Evolutionary conservation across 2,797 vertebrate genomes (phyloP).

Genomic region (Pempheris klunzingeri): DNA sequence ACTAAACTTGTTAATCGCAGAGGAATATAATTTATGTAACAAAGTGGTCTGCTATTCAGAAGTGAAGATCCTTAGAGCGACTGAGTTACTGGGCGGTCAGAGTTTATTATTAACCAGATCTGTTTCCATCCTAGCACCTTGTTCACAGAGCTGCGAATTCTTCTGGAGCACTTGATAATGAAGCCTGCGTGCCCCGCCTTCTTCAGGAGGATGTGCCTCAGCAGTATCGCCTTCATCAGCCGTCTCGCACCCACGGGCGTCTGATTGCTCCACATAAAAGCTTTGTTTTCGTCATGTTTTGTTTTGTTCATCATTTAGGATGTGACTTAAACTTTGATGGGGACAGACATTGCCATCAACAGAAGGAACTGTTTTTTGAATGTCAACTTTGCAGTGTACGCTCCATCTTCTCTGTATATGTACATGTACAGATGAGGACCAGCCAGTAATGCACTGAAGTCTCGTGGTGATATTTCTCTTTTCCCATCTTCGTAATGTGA

Average conservation of each 20-base stretch:
- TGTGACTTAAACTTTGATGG: conserved; percentile 69
- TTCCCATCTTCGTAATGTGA: conserved; percentile 66
- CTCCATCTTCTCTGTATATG: conserved; percentile 62
- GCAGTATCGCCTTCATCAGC: conserved; percentile 97
- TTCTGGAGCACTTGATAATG: conserved; percentile 97
- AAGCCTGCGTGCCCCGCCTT: conserved; percentile 95
- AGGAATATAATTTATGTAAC: neutral
- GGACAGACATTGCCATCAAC: conserved; percentile 70
- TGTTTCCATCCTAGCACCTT: conserved; percentile 88
- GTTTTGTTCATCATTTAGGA: conserved; percentile 56
- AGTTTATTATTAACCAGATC: conserved; percentile 3
- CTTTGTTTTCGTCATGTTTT: conserved; percentile 20
- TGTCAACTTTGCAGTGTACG: conserved; percentile 72
- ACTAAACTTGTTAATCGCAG: neutral
- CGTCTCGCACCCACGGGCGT: conserved; percentile 95
- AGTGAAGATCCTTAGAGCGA: neutral
- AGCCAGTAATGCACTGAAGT: conserved; percentile 77
- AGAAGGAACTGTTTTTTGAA: conserved; percentile 75
- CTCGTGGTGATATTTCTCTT: conserved; percentile 42
- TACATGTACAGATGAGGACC: conserved; percentile 65
- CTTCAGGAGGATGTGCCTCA: conserved; percentile 96
- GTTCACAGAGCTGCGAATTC: conserved; percentile 95
- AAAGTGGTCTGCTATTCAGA: neutral
- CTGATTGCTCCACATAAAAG: conserved; percentile 73
- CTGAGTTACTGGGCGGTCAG: neutral